These are phyloP conservation scores for Brachyalestes nurse DNA, from an alignment of 2,797 vertebrate species.

Conservation along the genomic window DNA sequence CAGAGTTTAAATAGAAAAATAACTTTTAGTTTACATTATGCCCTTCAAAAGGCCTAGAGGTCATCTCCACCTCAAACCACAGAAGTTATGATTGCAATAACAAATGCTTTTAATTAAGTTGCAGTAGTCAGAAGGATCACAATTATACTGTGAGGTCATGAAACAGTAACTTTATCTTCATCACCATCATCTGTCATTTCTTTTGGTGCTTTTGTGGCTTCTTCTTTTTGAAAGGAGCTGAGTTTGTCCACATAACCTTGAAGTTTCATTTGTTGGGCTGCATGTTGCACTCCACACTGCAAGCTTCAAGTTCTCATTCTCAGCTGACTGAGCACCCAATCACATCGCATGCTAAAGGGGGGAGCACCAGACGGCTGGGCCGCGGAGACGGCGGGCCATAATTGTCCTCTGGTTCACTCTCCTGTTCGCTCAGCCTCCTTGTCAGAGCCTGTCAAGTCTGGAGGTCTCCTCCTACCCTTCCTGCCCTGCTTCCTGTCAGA, in stretches of 20 bases:
- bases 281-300: background rate
- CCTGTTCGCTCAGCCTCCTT: background rate
- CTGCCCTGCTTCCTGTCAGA: background rate
- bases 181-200: background rate
- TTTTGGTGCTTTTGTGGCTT: background rate
- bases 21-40: too few species aligned
- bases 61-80: background rate
- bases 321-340: constrained; percentile 7
- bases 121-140: constrained; percentile 8
- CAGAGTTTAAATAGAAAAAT: too few species aligned
- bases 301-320: constrained; percentile 16
- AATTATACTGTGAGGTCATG: background rate
- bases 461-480: constrained; percentile 7
- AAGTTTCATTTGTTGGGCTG: background rate
- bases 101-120: constrained; percentile 16
- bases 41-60: too few species aligned
- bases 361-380: background rate
- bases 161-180: background rate
- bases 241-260: background rate
- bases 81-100: constrained; percentile 16
- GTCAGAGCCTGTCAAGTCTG: constrained; percentile 6
- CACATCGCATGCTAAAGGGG: background rate
- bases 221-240: background rate
- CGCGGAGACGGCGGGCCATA: background rate
- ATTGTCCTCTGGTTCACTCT: constrained; percentile 9